Evolutionary conservation across 2,797 vertebrate genomes (phyloP).

Genomic region (Sebastes hopkinsi): DNA sequence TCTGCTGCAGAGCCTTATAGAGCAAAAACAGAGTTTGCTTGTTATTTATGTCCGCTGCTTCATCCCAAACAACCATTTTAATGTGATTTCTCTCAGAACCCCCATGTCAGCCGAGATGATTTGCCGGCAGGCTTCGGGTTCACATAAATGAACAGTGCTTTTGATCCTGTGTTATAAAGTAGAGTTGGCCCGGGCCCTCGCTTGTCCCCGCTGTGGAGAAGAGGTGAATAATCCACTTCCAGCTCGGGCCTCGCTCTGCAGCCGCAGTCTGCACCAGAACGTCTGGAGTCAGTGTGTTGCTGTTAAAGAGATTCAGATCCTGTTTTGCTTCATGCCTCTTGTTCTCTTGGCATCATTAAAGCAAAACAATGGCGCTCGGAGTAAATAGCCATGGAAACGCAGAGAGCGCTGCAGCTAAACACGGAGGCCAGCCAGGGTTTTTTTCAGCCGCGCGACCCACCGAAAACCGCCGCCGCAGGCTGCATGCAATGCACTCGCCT

Average conservation of each 20-base stretch:
- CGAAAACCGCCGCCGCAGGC: conserved; percentile 21
- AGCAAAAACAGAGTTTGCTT: not conserved
- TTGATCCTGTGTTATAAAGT: conserved; percentile 29
- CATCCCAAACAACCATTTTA: conserved; percentile 32
- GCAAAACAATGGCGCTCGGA: conserved; percentile 42
- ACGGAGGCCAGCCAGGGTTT: conserved; percentile 21
- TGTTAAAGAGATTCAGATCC: conserved; percentile 42
- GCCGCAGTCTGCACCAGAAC: not conserved
- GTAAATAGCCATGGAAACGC: conserved; percentile 53
- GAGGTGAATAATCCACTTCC: conserved; percentile 26
- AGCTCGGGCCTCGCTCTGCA: conserved; percentile 5
- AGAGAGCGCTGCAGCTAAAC: conserved; percentile 32
- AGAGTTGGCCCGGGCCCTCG: not conserved
- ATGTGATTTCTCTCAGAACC: conserved; percentile 39
- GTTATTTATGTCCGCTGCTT: conserved; percentile 34
- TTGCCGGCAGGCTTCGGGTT: conserved; percentile 29
- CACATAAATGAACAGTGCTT: conserved; percentile 9
- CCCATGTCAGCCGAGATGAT: conserved; percentile 22
- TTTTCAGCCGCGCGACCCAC: conserved; percentile 2
- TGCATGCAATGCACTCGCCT: not conserved
- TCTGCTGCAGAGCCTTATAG: not conserved
- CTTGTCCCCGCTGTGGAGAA: conserved; percentile 8
- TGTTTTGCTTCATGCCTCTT: conserved; percentile 60
- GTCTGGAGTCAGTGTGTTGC: conserved; percentile 47
- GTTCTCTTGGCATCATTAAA: conserved; percentile 55